A percentile compares a stretch with the other conserved stretches of the same genome.
phyloP scores from a whole-genome alignment of 2,113 vertebrate genomes.

The Sturnus vulgaris region DNA sequence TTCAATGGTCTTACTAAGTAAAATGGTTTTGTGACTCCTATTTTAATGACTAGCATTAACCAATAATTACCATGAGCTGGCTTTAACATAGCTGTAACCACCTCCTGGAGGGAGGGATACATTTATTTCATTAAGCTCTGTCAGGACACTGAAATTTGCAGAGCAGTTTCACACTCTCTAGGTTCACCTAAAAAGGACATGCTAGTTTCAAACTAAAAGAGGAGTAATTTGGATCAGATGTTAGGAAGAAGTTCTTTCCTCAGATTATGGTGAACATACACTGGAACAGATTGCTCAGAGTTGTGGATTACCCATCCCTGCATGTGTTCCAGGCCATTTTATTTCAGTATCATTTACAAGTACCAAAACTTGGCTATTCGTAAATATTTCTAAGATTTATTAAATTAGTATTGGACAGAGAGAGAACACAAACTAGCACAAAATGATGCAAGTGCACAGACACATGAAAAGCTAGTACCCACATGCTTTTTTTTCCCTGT shows the following conservation, averaged over 20 bases:
- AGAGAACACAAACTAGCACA: background rate
- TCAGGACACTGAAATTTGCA: background rate
- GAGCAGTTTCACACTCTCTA: background rate
- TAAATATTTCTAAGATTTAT: background rate
- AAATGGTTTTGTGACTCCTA: background rate
- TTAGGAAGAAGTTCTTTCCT: background rate
- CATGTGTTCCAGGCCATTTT: background rate
- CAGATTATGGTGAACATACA: background rate
- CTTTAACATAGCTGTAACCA: rapidly evolving
- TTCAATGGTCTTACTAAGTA: background rate
- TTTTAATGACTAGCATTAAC: background rate
- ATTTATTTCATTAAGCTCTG: background rate
- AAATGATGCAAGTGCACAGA: background rate
- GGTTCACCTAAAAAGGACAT: background rate
- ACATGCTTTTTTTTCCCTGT: background rate
- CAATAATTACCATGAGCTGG: background rate
- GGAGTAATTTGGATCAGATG: background rate
- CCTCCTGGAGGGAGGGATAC: background rate
- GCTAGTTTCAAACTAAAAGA: background rate
- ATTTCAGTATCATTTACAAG: background rate
- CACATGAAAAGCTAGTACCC: rapidly evolving
- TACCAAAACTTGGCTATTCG: background rate
- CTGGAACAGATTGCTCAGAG: background rate
- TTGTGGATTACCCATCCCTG: background rate
- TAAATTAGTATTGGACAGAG: background rate